A percentile compares a stretch with the other conserved stretches of the same genome.
These are phyloP conservation scores for Thaumetopoea pityocampa DNA, from an alignment of 1,140 invertebrate genomes.

Conservation along the genomic window DNA sequence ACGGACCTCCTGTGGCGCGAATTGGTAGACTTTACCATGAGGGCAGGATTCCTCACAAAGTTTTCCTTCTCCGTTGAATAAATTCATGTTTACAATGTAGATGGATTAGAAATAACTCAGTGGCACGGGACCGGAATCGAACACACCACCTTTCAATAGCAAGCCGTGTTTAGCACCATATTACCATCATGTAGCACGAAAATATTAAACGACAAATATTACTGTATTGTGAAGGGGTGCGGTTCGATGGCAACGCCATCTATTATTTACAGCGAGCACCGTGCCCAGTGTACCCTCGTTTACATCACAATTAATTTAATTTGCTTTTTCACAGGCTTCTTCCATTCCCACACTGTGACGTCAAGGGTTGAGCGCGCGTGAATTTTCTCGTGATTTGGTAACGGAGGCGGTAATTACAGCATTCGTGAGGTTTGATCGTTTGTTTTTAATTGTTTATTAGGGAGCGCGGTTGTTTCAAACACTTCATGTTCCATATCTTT, in stretches of 20 bases:
- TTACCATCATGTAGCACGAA: slow-evolving; percentile 9
- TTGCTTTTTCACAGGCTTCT: slow-evolving; percentile 70
- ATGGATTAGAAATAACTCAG: too few relatives aligned
- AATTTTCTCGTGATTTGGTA: slow-evolving; percentile 70
- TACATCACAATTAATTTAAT: slow-evolving; percentile 71
- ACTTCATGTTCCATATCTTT: slow-evolving; percentile 25
- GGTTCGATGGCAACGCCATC: slow-evolving; percentile 34
- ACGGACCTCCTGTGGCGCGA: too few relatives aligned
- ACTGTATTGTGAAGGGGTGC: slow-evolving; percentile 37
- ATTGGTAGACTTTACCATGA: too few relatives aligned
- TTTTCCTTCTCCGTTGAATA: too few relatives aligned
- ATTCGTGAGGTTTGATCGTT: slow-evolving; percentile 62
- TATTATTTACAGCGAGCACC: slow-evolving; percentile 47
- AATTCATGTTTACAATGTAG: too few relatives aligned
- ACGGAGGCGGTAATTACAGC: slow-evolving; percentile 59
- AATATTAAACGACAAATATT: slow-evolving; percentile 24
- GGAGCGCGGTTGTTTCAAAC: slow-evolving; percentile 39
- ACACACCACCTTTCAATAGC: too few relatives aligned
- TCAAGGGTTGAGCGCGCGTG: slow-evolving; percentile 55
- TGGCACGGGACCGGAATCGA: too few relatives aligned
- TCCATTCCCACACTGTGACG: slow-evolving; percentile 60
- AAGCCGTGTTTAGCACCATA: too few relatives aligned
- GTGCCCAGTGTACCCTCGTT: slow-evolving; percentile 52
- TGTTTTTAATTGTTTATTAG: slow-evolving; percentile 63
- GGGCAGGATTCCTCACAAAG: too few relatives aligned